A percentile compares a stretch with the other conserved stretches of the same genome.
Evolutionary conservation across 2,113 vertebrate genomes (phyloP).

Genomic region (Hipposideros armiger): DNA sequence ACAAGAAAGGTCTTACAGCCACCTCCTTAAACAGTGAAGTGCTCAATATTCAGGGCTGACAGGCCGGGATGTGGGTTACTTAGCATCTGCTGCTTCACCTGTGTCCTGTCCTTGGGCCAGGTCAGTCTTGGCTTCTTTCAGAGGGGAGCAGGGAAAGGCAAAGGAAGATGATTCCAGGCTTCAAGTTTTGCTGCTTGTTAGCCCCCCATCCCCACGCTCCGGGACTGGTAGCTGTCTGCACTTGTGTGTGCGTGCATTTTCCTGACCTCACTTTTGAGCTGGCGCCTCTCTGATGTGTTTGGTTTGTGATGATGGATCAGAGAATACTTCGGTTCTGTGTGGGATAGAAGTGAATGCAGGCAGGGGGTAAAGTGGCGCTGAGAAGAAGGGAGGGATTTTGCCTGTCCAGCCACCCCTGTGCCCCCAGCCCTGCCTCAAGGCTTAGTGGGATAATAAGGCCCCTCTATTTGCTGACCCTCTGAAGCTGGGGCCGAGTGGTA

Average conservation of each 20-base stretch:
- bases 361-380: too few species aligned
- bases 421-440: not conserved
- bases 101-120: not conserved
- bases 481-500: rapidly evolving
- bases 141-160: not conserved
- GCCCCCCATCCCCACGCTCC: not conserved
- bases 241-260: too few species aligned
- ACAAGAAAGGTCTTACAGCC: not conserved
- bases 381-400: not conserved
- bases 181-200: not conserved
- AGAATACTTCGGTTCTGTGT: not conserved
- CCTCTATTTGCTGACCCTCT: not conserved
- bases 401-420: not conserved
- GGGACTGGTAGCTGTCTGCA: not conserved
- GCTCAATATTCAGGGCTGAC: not conserved
- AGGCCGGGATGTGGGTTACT: not conserved
- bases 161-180: not conserved
- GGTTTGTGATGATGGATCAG: not conserved
- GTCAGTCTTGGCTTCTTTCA: not conserved
- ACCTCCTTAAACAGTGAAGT: not conserved
- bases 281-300: not conserved
- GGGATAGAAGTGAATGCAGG: not conserved
- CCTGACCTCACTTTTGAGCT: not conserved
- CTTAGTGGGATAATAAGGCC: too few species aligned
- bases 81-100: not conserved